Base-by-base conservation (phyloP, 2,797 vertebrate species). In the Amblyraja radiata region DNA sequence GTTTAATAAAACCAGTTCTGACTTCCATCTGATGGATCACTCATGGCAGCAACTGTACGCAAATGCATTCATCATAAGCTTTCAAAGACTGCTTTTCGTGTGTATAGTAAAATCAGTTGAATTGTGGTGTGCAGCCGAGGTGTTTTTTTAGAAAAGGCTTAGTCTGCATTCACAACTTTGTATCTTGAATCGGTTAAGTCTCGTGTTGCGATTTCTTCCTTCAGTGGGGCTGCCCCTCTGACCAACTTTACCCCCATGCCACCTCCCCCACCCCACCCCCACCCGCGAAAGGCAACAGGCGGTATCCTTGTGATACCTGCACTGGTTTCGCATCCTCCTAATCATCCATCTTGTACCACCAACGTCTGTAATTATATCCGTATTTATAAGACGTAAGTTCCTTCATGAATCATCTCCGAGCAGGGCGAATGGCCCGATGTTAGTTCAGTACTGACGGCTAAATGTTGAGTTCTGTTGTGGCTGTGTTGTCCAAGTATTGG, bases 291-390 rank as follows among this genome's bases (percentile, higher is more conserved):
- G 36, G 10, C 90, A 54, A 73, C 25, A 46, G 71, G 11, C 65
- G 65, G 18, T 36, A 74, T 71, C 71, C 90, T 16, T 32, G 28
- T 92, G 68, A 91, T 76, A 92, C 90, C 90, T 91, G 65, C 18
- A 39, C 68, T 39, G 84, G n/a, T 88, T 88, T 68, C 90, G 28
- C 90, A 92, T 92, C 90, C 71, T 74, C 25, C 71, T 74, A 25
- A 92, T 92, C 90, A 92, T 92, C 90, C 90, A 92, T 92, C 71
- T 92, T 92, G 90, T 74, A 46, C 73, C 90, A 92, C 73, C 90
- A 92, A 46, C 90, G 68, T 92, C 90, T 92, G 90, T 92, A 74
- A 92, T 92, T 92, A 92, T 74, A 92, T 73, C 90, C 90, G 90
- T 74, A 73, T 76, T 92, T 46, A 92, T 25, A 76, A 76, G 90